Percentiles rank a stretch among this genome's conserved stretches.
These are phyloP conservation scores for Callithrix jacchus DNA, from an alignment of 2,113 vertebrate species.

Conservation along the genomic window DNA sequence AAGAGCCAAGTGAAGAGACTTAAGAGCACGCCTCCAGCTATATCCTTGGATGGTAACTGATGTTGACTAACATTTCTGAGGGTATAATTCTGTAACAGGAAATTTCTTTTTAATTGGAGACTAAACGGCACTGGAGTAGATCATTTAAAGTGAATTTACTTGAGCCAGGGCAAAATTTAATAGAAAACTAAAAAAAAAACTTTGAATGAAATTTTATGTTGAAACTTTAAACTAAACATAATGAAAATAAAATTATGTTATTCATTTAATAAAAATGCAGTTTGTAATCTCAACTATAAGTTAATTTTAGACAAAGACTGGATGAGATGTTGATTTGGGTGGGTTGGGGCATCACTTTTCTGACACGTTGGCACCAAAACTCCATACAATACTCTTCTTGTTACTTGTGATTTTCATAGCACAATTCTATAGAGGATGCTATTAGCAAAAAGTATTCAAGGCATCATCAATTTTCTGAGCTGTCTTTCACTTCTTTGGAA, in stretches of 20 bases:
- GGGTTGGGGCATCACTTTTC: too few relatives aligned
- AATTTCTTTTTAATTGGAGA: constrained; percentile 15
- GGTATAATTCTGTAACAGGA: neutral
- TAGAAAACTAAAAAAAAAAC: neutral
- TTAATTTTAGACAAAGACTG: neutral
- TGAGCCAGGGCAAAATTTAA: neutral
- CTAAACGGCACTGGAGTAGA: neutral
- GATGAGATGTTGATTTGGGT: neutral
- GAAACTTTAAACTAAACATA: constrained; percentile 15
- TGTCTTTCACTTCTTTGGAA: neutral
- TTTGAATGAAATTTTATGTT: neutral
- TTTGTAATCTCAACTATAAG: neutral
- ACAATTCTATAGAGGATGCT: neutral
- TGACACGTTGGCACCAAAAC: neutral
- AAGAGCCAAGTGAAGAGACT: neutral
- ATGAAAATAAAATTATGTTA: neutral
- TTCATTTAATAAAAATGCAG: neutral
- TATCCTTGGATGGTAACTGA: neutral
- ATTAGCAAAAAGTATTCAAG: neutral
- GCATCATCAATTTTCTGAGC: neutral
- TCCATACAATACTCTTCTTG: neutral
- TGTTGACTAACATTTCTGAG: neutral
- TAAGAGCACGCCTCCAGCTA: neutral
- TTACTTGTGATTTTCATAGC: neutral
- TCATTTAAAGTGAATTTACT: neutral